A percentile compares a stretch with the other conserved stretches of the same genome.
Conservation (phyloP, 2,113 vertebrate genomes). For the Tachycineta bicolor region DNA sequence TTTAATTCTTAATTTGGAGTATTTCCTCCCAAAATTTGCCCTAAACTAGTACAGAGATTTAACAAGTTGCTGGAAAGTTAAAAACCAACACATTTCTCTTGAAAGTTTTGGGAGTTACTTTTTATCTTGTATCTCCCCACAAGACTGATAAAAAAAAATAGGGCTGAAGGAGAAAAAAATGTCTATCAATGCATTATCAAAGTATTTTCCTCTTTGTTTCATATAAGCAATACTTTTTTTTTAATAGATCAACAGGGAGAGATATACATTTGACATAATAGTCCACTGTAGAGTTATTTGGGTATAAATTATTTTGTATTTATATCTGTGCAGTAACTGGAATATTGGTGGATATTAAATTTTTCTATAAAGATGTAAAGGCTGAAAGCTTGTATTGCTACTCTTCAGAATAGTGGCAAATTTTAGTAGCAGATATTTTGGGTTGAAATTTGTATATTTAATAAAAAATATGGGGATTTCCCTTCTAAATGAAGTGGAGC, state of each 20-base stretch:
- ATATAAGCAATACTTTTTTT: not conserved
- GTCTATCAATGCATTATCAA: not conserved
- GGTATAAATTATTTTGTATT: not conserved
- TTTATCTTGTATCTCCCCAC: not conserved
- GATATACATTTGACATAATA: not conserved
- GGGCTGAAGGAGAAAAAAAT: fast-evolving
- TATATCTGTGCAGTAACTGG: not conserved
- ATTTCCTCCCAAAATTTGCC: not conserved
- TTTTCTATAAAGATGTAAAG: not conserved
- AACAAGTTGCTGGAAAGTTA: not conserved
- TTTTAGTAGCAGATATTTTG: not conserved
- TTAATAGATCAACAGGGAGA: not conserved
- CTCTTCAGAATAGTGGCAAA: not conserved
- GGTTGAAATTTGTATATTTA: not conserved
- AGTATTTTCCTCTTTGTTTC: not conserved
- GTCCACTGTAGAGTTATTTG: not conserved
- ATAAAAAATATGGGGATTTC: not conserved
- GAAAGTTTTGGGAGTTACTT: not conserved
- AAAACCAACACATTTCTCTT: not conserved
- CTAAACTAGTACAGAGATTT: not conserved
- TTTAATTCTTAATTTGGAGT: not conserved
- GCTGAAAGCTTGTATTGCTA: not conserved
- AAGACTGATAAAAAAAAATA: not conserved
- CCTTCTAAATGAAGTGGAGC: not conserved
- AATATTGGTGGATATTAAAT: not conserved